A percentile compares a stretch with the other conserved stretches of the same genome.
Evolutionary conservation across 2,113 vertebrate genomes (phyloP).

Genomic region (Sprattus sprattus): DNA sequence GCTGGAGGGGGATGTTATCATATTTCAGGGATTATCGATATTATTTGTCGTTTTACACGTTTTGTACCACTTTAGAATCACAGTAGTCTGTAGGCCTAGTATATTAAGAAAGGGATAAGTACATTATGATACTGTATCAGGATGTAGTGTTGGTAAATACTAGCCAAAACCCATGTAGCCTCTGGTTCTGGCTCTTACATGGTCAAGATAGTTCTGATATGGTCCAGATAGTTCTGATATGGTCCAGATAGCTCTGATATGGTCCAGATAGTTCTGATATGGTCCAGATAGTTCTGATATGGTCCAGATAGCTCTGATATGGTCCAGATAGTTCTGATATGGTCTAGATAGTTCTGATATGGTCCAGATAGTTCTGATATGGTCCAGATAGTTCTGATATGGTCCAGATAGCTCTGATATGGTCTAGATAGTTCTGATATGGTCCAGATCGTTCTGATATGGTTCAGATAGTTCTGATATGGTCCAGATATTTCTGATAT

Average conservation of each 20-base stretch:
- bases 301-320: no score
- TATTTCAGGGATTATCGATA: conserved; percentile 34
- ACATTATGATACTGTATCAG: no score
- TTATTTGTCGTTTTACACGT: conserved; percentile 23
- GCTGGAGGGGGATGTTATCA: conserved; percentile 45
- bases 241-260: no score
- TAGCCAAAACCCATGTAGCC: not conserved
- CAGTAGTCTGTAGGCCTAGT: not conserved
- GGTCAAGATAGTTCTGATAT: not conserved
- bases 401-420: not conserved
- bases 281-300: not conserved
- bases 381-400: not conserved
- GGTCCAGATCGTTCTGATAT: no score
- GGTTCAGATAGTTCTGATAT: no score
- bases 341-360: not conserved
- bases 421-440: not conserved
- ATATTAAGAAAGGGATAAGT: no score
- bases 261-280: no score
- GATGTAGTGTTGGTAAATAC: not conserved
- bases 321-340: no score
- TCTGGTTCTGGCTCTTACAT: not conserved
- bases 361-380: not conserved
- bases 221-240: not conserved
- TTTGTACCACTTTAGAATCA: not conserved
- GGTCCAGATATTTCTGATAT: not conserved